A percentile compares a stretch with the other conserved stretches of the same genome.
Conservation (phyloP, 2,888 invertebrate species). For the Dryobota labecula region DNA sequence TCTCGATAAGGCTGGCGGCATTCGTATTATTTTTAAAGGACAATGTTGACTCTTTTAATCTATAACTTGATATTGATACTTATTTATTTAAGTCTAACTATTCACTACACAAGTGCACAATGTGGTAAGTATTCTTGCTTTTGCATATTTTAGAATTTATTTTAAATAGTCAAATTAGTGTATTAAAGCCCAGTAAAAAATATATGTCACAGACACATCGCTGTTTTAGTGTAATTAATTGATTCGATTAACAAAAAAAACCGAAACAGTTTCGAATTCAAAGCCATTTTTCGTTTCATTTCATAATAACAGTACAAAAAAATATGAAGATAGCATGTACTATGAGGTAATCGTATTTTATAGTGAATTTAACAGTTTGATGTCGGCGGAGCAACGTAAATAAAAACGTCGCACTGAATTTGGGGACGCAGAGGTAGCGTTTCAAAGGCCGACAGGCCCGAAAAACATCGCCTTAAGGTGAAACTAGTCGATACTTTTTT, state of each 20-base stretch:
- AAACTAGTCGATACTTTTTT: no score
- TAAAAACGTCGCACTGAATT: neutral
- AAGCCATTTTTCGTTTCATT: neutral
- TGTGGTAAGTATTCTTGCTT: neutral
- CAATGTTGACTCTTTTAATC: neutral
- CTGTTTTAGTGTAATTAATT: neutral
- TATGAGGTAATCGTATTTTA: neutral
- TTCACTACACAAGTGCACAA: neutral
- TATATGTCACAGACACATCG: neutral
- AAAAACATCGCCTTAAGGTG: neutral
- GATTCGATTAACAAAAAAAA: neutral
- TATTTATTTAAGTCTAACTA: neutral
- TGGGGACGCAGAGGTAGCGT: neutral
- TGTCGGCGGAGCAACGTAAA: neutral
- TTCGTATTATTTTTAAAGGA: conserved; percentile 1
- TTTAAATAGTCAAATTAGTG: neutral
- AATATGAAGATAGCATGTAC: neutral
- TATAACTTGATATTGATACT: neutral
- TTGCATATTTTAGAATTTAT: neutral
- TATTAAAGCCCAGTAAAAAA: neutral
- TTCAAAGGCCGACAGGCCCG: neutral
- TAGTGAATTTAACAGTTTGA: neutral
- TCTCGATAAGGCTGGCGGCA: conserved; percentile 4
- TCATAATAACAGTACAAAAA: neutral
- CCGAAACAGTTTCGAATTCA: neutral